Conservation (phyloP, 2,888 invertebrate genomes). For the Tenthredo amoena region DNA sequence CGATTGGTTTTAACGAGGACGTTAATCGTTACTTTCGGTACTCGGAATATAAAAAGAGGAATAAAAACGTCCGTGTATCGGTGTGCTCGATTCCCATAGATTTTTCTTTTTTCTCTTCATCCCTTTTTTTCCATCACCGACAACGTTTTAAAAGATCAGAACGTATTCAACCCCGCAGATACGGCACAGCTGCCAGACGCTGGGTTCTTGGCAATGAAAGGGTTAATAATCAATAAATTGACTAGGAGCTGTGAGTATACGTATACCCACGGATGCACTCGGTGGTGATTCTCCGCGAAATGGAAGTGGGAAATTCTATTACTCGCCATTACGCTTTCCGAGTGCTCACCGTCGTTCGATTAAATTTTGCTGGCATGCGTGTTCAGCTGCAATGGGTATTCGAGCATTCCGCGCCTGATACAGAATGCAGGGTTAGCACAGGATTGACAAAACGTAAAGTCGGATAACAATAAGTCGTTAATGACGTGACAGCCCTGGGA, state of each 20-base stretch:
- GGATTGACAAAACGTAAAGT: constrained; percentile 36
- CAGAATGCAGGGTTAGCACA: background rate
- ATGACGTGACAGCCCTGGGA: constrained; percentile 15
- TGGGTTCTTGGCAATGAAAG: constrained; percentile 40
- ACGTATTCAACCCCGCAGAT: background rate
- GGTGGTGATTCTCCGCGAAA: constrained; percentile 29
- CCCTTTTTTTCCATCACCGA: background rate
- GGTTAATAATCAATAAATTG: constrained; percentile 46
- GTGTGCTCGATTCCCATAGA: too few relatives aligned
- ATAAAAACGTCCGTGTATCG: background rate
- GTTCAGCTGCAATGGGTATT: background rate
- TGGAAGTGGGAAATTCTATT: constrained; percentile 51
- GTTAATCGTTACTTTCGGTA: constrained; percentile 9
- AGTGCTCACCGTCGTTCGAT: constrained; percentile 45
- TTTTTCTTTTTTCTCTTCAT: background rate
- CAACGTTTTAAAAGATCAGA: background rate
- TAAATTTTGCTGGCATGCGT: constrained; percentile 41
- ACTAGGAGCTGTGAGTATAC: background rate
- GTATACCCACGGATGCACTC: constrained; percentile 30
- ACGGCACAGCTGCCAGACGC: background rate
- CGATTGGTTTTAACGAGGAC: background rate
- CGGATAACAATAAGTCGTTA: constrained; percentile 48
- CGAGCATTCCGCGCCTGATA: background rate
- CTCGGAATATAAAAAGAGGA: background rate
- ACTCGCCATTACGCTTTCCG: constrained; percentile 46